phyloP scores from a whole-genome alignment of 2,888 invertebrate species.

The Stenichneumon culpator region DNA sequence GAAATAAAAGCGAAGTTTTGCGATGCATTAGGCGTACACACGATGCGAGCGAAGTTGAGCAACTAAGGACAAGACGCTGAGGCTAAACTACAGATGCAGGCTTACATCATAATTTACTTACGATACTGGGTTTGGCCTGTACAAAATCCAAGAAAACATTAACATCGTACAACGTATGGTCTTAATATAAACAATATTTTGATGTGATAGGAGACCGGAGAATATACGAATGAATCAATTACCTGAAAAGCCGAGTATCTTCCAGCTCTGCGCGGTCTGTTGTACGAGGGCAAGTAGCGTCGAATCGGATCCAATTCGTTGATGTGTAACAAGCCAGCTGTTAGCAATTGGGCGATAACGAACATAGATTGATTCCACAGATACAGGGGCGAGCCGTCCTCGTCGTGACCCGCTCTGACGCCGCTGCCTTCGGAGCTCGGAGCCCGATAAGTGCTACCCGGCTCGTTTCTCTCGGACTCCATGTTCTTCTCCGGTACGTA shows the following conservation, averaged over 20 bases:
- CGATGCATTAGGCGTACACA: conserved; percentile 8
- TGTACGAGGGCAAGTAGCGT: conserved; percentile 97
- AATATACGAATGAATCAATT: conserved; percentile 68
- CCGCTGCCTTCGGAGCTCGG: conserved; percentile 88
- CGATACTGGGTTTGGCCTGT: conserved; percentile 88
- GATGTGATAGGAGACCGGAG: not conserved
- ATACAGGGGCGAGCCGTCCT: conserved; percentile 75
- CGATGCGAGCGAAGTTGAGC: not conserved
- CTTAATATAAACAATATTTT: conserved; percentile 14
- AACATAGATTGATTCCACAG: conserved; percentile 98
- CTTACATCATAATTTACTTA: conserved; percentile 85
- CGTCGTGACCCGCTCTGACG: conserved; percentile 77
- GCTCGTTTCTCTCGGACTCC: conserved; percentile 90
- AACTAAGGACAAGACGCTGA: not conserved
- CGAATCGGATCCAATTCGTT: conserved; percentile 98
- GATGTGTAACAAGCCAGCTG: conserved; percentile 94
- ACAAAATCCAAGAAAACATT: conserved; percentile 78
- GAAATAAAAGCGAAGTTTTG: not conserved
- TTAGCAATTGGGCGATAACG: conserved; percentile 96
- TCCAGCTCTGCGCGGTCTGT: conserved; percentile 95
- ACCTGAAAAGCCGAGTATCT: conserved; percentile 99
- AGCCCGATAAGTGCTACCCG: conserved; percentile 89
- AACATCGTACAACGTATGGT: conserved; percentile 22
- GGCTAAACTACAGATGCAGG: conserved; percentile 59
- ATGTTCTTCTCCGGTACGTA: conserved; percentile 92